Percentiles rank a stretch among this genome's conserved stretches.
These are phyloP conservation scores for Metopia argyrocephala DNA, from an alignment of 2,888 invertebrate species.

Conservation along the genomic window DNA sequence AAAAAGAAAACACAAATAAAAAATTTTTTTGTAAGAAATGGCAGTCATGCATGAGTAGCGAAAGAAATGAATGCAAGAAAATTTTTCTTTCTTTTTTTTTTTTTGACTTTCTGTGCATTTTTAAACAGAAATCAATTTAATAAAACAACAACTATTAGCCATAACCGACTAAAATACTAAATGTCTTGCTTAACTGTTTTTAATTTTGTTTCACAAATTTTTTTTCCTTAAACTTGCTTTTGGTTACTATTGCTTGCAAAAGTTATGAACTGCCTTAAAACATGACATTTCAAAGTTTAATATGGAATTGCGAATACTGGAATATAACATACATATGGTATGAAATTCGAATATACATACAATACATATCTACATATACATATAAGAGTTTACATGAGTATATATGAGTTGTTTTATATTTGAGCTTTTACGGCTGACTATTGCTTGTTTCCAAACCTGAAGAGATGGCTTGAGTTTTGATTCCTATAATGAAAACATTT, in stretches of 20 bases:
- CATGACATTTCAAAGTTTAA: constrained; percentile 59
- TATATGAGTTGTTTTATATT: too few relatives aligned
- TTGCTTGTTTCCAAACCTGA: too few relatives aligned
- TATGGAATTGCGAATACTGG: constrained; percentile 26
- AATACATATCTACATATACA: too few relatives aligned
- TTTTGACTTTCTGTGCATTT: not conserved
- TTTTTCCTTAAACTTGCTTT: not conserved
- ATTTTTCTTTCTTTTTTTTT: not conserved
- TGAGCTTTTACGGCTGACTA: too few relatives aligned
- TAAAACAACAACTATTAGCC: constrained; percentile 48
- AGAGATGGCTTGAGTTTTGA: too few relatives aligned
- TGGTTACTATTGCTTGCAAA: constrained; percentile 19
- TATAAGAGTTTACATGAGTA: too few relatives aligned
- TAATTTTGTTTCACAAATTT: not conserved
- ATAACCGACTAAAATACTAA: constrained; percentile 14
- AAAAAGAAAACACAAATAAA: not conserved
- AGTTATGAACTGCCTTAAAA: constrained; percentile 61
- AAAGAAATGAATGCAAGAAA: constrained; percentile 27
- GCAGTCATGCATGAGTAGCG: not conserved
- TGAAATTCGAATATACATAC: too few relatives aligned
- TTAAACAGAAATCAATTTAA: constrained; percentile 61
- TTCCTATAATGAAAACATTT: too few relatives aligned
- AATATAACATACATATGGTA: too few relatives aligned
- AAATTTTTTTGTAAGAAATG: not conserved
- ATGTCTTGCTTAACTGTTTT: constrained; percentile 19